Percentiles rank a stretch among this genome's conserved stretches.
Conservation (phyloP, 2,113 vertebrate genomes). For the Petrocephalus microphthalmus region DNA sequence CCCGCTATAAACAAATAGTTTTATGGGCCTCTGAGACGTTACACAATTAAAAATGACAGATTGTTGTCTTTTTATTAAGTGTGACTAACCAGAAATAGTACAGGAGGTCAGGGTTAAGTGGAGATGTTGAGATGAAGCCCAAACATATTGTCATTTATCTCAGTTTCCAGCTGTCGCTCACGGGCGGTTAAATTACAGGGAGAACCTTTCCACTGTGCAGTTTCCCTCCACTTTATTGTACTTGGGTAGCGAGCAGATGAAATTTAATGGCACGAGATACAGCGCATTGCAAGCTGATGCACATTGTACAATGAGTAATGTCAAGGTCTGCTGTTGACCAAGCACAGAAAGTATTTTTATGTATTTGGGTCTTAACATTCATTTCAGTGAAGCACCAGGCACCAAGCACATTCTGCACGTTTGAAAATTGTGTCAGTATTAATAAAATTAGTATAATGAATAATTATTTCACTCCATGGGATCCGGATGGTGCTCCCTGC, state of each 20-base stretch:
- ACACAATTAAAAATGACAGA: conserved; percentile 11
- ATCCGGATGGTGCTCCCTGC: not conserved
- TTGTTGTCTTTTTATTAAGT: conserved; percentile 11
- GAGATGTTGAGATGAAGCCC: conserved; percentile 9
- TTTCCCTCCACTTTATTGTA: not conserved
- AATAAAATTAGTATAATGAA: not conserved
- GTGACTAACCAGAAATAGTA: conserved; percentile 14
- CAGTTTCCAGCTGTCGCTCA: not conserved
- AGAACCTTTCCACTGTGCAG: conserved; percentile 7
- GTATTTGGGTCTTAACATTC: not conserved
- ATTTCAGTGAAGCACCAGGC: not conserved
- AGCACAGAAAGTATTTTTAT: not conserved
- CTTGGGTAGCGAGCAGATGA: not conserved
- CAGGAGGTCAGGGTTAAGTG: not conserved
- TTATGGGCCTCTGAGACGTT: conserved; percentile 2
- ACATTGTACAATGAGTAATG: not conserved
- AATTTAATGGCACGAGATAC: not conserved
- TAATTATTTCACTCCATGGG: not conserved
- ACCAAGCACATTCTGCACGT: not conserved
- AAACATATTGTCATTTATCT: conserved; percentile 3
- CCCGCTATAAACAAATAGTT: not conserved
- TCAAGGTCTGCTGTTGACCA: not conserved
- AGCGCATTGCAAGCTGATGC: not conserved
- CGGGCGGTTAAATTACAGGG: not conserved
- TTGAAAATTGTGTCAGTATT: not conserved